phyloP scores from a whole-genome alignment of 2,888 invertebrate species.

The Esperia sulphurella region DNA sequence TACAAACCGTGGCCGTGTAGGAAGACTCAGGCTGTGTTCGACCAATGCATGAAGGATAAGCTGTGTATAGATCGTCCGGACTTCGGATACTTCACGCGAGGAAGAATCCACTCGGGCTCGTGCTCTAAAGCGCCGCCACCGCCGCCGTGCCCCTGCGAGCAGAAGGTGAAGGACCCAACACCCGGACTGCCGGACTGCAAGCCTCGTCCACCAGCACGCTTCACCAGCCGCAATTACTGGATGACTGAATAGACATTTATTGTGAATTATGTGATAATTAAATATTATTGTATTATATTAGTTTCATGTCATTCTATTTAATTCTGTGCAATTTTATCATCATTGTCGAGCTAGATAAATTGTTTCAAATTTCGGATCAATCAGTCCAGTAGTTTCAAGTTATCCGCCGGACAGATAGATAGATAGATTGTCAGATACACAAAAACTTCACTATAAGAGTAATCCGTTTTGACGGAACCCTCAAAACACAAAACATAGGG shows the following conservation, averaged over 20 bases:
- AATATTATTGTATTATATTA: too few species aligned
- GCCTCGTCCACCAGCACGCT: constrained; percentile 79
- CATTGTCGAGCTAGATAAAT: too few species aligned
- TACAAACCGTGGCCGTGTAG: constrained; percentile 88
- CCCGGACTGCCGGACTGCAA: constrained; percentile 82
- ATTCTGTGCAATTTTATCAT: too few species aligned
- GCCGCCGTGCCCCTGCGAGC: constrained; percentile 70
- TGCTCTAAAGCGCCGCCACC: constrained; percentile 77
- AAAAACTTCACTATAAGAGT: too few species aligned
- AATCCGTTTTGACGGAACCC: too few species aligned
- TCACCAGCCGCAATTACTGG: constrained; percentile 81
- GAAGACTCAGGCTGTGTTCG: constrained; percentile 89
- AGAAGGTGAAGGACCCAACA: constrained; percentile 82
- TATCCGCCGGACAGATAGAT: background rate
- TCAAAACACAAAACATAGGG: too few species aligned
- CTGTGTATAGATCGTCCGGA: constrained; percentile 86
- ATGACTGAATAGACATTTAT: constrained; percentile 45
- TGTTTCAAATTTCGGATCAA: too few species aligned
- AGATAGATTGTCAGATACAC: background rate
- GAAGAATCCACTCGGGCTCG: constrained; percentile 79
- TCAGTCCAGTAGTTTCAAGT: too few species aligned
- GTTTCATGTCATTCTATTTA: too few species aligned
- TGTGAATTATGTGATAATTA: background rate
- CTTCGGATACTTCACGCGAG: constrained; percentile 89
- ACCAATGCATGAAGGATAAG: constrained; percentile 90